These are phyloP conservation scores for Rhodinocichla rosea DNA, from an alignment of 2,113 vertebrate species.

Conservation along the genomic window DNA sequence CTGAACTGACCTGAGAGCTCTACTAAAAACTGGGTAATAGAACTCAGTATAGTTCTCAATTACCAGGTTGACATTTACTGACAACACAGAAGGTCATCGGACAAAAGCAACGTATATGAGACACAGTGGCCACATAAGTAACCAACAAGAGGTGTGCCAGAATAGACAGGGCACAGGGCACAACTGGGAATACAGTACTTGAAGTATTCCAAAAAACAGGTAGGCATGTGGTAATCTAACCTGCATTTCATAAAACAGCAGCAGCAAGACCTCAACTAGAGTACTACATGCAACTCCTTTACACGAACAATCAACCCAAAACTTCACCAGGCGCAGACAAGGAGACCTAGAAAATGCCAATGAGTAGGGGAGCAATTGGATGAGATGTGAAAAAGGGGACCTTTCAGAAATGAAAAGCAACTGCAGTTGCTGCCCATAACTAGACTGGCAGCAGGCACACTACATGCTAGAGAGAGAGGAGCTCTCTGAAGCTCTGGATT, in stretches of 20 bases:
- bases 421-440: background rate
- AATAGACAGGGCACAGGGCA: background rate
- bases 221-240: background rate
- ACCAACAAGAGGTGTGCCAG: background rate
- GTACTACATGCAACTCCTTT: background rate
- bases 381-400: background rate
- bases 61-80: background rate
- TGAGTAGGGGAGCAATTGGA: background rate
- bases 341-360: background rate
- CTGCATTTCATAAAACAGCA: background rate
- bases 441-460: fast-evolving
- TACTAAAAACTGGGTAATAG: background rate
- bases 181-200: background rate
- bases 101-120: background rate
- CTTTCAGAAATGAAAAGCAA: background rate
- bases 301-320: background rate
- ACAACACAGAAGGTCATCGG: fast-evolving
- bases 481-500: background rate
- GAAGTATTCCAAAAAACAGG: background rate
- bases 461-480: background rate
- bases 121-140: background rate
- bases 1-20: background rate
- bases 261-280: background rate
- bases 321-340: background rate
- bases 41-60: background rate